These are phyloP conservation scores for Sapajus apella DNA, from an alignment of 2,113 vertebrate genomes.

Conservation along the genomic window DNA sequence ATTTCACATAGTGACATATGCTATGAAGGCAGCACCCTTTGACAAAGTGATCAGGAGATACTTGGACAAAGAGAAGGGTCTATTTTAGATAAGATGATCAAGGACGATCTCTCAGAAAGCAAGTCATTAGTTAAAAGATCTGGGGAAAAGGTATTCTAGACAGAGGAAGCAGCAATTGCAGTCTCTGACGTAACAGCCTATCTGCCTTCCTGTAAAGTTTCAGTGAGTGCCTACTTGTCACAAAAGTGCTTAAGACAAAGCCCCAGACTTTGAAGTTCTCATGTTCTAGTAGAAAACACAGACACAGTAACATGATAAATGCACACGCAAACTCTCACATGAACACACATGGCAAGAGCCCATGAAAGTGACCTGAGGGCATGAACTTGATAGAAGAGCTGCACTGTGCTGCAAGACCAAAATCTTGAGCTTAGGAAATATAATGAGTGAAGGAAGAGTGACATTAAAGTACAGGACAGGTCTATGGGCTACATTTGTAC, in stretches of 20 bases:
- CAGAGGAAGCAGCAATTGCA: neutral
- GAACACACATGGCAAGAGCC: neutral
- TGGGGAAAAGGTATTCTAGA: neutral
- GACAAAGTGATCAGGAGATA: neutral
- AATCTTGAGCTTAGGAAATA: neutral
- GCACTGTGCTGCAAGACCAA: neutral
- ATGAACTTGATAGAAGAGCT: neutral
- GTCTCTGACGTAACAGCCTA: rapidly evolving
- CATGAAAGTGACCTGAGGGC: neutral
- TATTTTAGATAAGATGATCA: neutral
- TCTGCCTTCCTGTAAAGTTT: neutral
- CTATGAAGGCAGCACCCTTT: neutral
- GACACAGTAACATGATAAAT: neutral
- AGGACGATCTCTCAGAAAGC: neutral
- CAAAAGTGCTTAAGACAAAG: neutral
- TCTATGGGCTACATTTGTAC: neutral
- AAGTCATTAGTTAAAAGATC: neutral
- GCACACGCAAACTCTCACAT: neutral
- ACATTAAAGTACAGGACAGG: neutral
- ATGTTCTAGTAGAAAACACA: neutral
- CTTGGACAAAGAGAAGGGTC: neutral
- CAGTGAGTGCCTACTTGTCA: neutral
- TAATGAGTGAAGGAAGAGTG: neutral
- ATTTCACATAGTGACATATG: neutral
- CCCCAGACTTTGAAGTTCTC: neutral